Base-by-base conservation (phyloP, 2,113 vertebrate species). In the Cairina moschata region DNA sequence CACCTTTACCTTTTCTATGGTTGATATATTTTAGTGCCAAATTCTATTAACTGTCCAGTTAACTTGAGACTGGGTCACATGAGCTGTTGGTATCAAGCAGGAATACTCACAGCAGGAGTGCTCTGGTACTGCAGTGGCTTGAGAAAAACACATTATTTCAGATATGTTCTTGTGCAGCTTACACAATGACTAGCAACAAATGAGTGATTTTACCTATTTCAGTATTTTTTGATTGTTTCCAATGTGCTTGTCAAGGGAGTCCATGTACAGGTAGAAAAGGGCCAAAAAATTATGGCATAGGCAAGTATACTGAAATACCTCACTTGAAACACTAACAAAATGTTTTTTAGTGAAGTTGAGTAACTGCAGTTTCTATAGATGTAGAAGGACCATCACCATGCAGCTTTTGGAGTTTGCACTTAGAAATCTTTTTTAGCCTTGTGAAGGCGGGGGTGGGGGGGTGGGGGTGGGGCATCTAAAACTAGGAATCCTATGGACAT, bases 221-320 rank as follows among this genome's bases (percentile, higher is more conserved):
- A 54, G 3, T 44, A 10, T 62, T 78, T 77, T 40, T 29, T 74
- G 7, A 4, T 69, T 4, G 16, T 42, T 29, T 62, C 20, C 5
- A 5, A 21, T 22, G 23, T 3, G 14, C 25, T 34, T 34, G 20
- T 11, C 20, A 85, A 31, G 0, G 15, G 36, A 88, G 32, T 13
- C 85, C 12, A 54, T 4, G 0, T 3, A 31, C 17, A 59, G 4
- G 8, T 60, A 52, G 15, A 34, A 55, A 68, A 40, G 36, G 18
- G 18, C 20, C 10, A 72, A 7, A 76, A 46, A 81, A 18, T 31
- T 17, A 31, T 22, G 12, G 22, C 12, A 28, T 16, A n/a, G 13
- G 4, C 2, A n/a, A 13, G 22, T 31, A 1, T n/a, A 12, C 17
- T 56, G 13, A 2, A 2, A 15, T 55, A 6, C 11, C 31, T 48